Base-by-base conservation (phyloP, 2,888 invertebrate genomes). In the Chloromyia formosa region DNA sequence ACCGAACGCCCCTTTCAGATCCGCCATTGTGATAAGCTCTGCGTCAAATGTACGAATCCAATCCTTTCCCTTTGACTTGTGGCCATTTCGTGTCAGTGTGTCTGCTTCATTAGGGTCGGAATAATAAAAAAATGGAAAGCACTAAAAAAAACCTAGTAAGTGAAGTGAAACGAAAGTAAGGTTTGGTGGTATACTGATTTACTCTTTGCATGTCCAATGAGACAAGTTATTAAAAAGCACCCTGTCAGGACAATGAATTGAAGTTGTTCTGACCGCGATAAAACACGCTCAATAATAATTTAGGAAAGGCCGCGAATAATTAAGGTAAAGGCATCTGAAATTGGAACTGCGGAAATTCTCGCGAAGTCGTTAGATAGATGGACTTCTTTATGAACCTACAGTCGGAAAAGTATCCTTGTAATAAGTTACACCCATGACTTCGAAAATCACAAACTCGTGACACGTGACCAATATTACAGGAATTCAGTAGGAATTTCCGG, bases 161-260 rank as follows among this genome's bases (percentile, higher is more conserved):
- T 7, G 62, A 1, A 16, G 16, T 27, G 5, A 16, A 35, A 16
- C 1, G 4, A 18, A n/a, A 40, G 16, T 14, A 14, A 40, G 62
- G 62, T n/a, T 23, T 22, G 23, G 62, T 62, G 35, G 40, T 16
- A 40, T 62, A 40, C 62, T 62, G 62, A 62, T 62, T 62, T 40
- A 62, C 62, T 35, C 16, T 62, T 62, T 40, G 62, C 62, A 62
- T 62, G 62, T 62, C 40, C 16, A 35, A n/a, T 4, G 27, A 40
- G 18, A 40, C 40, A 40, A n/a, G 40, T 62, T 62, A 18, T 62
- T 62, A 62, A 62, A 62, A 62, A 62, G 16, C 62, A 62, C 62
- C 62, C 62, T 40, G 62, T 62, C 62, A 62, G 35, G 62, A 62
- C 40, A 62, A 40, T 62, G 40, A 22, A 27, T 27, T 61, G 22